A percentile compares a stretch with the other conserved stretches of the same genome.
These are phyloP conservation scores for Caenorhabditis sp. DNA, from an alignment of 2,888 invertebrate species.

Conservation along the genomic window DNA sequence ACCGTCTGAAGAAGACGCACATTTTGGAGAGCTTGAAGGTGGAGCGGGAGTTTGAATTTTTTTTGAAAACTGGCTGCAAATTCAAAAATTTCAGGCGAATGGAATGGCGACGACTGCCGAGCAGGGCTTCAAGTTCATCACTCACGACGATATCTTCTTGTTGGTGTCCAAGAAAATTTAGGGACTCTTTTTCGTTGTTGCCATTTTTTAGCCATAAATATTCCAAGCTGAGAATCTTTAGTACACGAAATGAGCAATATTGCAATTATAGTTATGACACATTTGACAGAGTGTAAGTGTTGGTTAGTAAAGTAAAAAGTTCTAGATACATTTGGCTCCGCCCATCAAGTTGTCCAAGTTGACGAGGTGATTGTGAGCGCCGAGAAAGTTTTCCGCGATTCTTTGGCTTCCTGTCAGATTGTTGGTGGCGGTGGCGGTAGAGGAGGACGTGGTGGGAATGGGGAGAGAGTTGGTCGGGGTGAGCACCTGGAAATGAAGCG, in stretches of 20 bases:
- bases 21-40: constrained; percentile 76
- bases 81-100: constrained; percentile 74
- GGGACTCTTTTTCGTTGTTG: constrained; percentile 9
- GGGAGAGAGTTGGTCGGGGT: no score
- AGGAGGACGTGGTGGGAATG: constrained; percentile 42
- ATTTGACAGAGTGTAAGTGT: no score
- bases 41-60: background rate
- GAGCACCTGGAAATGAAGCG: no score
- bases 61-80: background rate
- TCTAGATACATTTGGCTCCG: no score
- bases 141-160: constrained; percentile 81
- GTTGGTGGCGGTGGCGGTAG: constrained; percentile 1
- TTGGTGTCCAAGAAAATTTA: constrained; percentile 77
- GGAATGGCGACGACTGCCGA: constrained; percentile 75
- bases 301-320: no score
- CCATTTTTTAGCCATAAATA: no score
- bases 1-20: constrained; percentile 75
- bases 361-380: constrained; percentile 96
- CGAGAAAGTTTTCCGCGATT: constrained; percentile 96
- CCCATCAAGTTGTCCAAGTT: constrained; percentile 98
- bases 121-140: constrained; percentile 79
- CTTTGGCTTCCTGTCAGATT: constrained; percentile 85
- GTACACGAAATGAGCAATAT: no score
- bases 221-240: no score
- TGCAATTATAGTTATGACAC: no score